Base-by-base conservation (phyloP, 53 echinoderm and acorn worm species). In the Antedon mediterranea region DNA sequence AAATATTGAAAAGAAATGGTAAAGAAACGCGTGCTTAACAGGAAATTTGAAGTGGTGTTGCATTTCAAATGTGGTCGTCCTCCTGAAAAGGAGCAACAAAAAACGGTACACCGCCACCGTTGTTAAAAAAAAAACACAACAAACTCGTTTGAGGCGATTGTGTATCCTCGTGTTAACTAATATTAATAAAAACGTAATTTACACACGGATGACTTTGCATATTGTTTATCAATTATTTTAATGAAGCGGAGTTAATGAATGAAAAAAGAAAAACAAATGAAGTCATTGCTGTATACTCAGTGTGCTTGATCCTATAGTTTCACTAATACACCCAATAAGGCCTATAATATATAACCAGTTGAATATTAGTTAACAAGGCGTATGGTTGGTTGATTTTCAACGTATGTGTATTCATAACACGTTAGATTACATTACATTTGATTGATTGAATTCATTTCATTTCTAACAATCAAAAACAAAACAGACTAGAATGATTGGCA, bases 371-470 rank as follows among this genome's bases (percentile, higher is more conserved):
- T 57, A 57, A 57, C 57, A 18, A 57, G 57, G 57, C 57, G 57
- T 57, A 57, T 57, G 57, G 57, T 57, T 23, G 57, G 57, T 1
- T 57, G 57, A 57, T 18, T 26, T 57, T 57, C 23, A 57, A 57
- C 7, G 23, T 57, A 57, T 18, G 23, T 11, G 57, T 11, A 57
- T 18, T 57, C 57, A 8, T 8, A 57, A 57, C 57, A 57, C 11
- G 57, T 57, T 57, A 57, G 57, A 57, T 57, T 57, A 57, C 57
- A 57, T 57, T 57, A 57, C 57, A 57, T 57, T 57, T 57, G 57
- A 57, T 57, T 57, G 57, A 57, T 57, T 57, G 57, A 57, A 18
- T 57, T 57, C 23, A 57, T 57, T 57, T 57, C 23, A 57, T 57
- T 23, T 57, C 23, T 57, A 57, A 57, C 23, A 57, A 57, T 57